phyloP scores from a whole-genome alignment of 2,888 invertebrate genomes.

The Melanotus villosus region DNA sequence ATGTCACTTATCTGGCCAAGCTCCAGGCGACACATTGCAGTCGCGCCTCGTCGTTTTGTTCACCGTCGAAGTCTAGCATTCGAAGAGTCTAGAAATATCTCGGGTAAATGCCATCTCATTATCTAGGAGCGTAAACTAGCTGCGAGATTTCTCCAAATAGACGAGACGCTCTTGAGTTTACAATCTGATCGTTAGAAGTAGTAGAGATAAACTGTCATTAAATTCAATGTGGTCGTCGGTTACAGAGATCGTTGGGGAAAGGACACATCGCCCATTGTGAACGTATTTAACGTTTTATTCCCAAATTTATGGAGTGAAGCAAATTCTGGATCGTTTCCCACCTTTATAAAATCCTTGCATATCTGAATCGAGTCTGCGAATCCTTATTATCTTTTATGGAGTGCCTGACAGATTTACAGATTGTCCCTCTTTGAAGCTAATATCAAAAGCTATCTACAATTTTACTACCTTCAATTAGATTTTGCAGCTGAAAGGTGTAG shows the following conservation, averaged over 20 bases:
- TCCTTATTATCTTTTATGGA: too few species aligned
- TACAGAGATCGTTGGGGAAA: neutral
- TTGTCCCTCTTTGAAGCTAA: too few species aligned
- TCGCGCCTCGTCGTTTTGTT: constrained; percentile 55
- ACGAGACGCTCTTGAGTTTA: constrained; percentile 24
- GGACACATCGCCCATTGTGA: too few species aligned
- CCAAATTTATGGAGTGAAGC: too few species aligned
- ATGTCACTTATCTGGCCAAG: constrained; percentile 65
- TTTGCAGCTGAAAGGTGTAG: too few species aligned
- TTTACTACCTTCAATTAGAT: too few species aligned
- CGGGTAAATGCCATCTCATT: constrained; percentile 67
- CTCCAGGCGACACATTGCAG: constrained; percentile 64
- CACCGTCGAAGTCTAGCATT: constrained; percentile 56
- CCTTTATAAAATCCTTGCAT: too few species aligned
- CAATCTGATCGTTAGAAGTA: constrained; percentile 24
- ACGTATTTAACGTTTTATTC: too few species aligned
- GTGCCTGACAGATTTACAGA: too few species aligned
- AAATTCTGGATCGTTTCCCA: too few species aligned
- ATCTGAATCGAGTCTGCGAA: too few species aligned
- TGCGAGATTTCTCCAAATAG: constrained; percentile 30
- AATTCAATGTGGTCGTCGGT: constrained; percentile 20
- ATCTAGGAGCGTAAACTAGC: constrained; percentile 47
- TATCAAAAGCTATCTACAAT: too few species aligned
- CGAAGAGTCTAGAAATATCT: constrained; percentile 65
- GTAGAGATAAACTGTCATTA: constrained; percentile 20